Conservation (phyloP, 1,140 invertebrate genomes). For the Frieseomelitta varia region DNA sequence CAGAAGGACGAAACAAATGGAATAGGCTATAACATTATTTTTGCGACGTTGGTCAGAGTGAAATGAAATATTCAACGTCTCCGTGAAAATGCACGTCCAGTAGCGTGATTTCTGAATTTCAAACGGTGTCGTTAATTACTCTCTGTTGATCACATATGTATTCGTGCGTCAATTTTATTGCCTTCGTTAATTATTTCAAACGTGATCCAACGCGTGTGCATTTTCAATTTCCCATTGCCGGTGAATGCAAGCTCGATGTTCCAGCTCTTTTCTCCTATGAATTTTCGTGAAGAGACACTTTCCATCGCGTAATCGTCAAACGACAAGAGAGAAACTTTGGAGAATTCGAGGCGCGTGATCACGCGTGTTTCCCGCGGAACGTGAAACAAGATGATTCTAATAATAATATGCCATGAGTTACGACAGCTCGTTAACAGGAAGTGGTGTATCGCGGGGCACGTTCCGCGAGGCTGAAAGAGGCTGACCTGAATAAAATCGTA, state of each 20-base stretch:
- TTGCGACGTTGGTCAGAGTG: neutral
- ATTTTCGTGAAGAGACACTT: neutral
- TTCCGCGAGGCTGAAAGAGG: neutral
- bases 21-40: neutral
- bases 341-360: neutral
- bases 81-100: neutral
- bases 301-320: neutral
- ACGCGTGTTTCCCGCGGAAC: neutral
- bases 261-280: neutral
- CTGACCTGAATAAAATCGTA: constrained; percentile 10
- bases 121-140: neutral
- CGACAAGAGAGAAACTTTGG: neutral
- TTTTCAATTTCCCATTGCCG: neutral
- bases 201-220: neutral
- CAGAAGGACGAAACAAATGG: neutral
- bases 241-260: too few species aligned
- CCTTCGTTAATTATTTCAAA: neutral
- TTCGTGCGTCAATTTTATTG: neutral
- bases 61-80: neutral
- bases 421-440: constrained; percentile 28
- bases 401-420: constrained; percentile 13
- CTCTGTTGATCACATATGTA: neutral
- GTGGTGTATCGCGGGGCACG: constrained; percentile 1
- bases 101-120: neutral
- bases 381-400: constrained; percentile 18